Base-by-base conservation (phyloP, 1,140 invertebrate species). In the Aphelenchoides avenae region DNA sequence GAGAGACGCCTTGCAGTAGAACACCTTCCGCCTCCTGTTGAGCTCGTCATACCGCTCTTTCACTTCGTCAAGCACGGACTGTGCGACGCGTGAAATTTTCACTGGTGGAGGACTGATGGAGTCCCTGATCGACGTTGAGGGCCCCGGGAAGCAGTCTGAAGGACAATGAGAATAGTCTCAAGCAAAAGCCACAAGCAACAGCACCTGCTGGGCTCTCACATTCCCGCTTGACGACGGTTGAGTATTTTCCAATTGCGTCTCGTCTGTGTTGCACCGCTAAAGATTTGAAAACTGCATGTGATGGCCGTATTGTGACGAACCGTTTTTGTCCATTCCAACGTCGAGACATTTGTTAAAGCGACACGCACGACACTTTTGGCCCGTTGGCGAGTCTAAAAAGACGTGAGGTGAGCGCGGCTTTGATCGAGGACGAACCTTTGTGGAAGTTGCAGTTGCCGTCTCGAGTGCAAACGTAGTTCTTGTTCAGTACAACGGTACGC, bases 201-300 rank as follows among this genome's bases (percentile, higher is more conserved):
- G 31, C 40, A 7, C 33, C 34, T 4, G 33, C 43, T 24, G 2
- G 36, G 6, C 20, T 54, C 29, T 7, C 50, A 48, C 46, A 59
- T 50, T 70, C 68, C 31, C 64, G 51, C 47, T 71, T 70, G 24
- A 70, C 49, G 11, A 46, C 55, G 18, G 47, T 42, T 4, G 70
- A 71, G 52, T 70, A 69, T 40, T 65, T 61, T 11, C 69, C 69
- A 24, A 71, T 71, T 20, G 69, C 69, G 30, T 71, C 69, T n/a
- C 69, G 55, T 39, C 70, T 42, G 29, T 63, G 65, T 61, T 71
- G 69, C 3, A 71, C 69, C 15, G 66, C 69, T 63, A 41, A 47
- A 67, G 20, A 20, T 37, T 57, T 15, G 31, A 51, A 53, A 31
- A n/a, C n/a, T n/a, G n/a, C n/a, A n/a, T n/a, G n/a, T n/a, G n/a